phyloP scores from a whole-genome alignment of 2,888 invertebrate genomes.

The Acleris cristana region DNA sequence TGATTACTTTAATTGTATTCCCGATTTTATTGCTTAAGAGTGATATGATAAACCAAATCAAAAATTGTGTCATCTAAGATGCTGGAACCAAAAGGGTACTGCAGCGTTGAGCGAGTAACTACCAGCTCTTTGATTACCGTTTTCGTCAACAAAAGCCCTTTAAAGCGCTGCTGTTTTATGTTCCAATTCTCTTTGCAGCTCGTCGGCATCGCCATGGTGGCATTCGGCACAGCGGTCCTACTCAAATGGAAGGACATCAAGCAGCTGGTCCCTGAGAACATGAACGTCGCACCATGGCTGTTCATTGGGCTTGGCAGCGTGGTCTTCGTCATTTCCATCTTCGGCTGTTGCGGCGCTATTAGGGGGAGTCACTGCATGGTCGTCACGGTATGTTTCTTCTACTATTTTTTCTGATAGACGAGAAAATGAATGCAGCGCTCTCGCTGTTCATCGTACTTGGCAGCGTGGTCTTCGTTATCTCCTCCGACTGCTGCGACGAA shows the following conservation, averaged over 20 bases:
- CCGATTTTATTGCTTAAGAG: too few species aligned
- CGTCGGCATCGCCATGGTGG: slow-evolving; percentile 87
- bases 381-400: slow-evolving; percentile 86
- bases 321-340: slow-evolving; percentile 92
- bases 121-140: too few species aligned
- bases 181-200: slow-evolving; percentile 78
- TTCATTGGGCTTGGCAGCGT: slow-evolving; percentile 88
- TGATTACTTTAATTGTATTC: too few species aligned
- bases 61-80: too few species aligned
- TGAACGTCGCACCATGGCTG: slow-evolving; percentile 84
- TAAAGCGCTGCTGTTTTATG: neutral
- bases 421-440: too few species aligned
- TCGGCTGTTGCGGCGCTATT: slow-evolving; percentile 95
- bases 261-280: slow-evolving; percentile 69
- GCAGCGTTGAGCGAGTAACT: too few species aligned
- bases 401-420: too few species aligned
- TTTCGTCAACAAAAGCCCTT: neutral
- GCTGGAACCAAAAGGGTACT: too few species aligned
- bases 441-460: slow-evolving; percentile 59
- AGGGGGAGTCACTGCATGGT: slow-evolving; percentile 95
- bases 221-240: slow-evolving; percentile 86
- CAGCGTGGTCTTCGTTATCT: slow-evolving; percentile 89
- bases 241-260: slow-evolving; percentile 82
- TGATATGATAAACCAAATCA: too few species aligned
- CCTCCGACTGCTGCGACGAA: slow-evolving; percentile 96